Evolutionary conservation across 2,888 invertebrate genomes (phyloP).

Genomic region (Cataglyphis rosenhaueri): DNA sequence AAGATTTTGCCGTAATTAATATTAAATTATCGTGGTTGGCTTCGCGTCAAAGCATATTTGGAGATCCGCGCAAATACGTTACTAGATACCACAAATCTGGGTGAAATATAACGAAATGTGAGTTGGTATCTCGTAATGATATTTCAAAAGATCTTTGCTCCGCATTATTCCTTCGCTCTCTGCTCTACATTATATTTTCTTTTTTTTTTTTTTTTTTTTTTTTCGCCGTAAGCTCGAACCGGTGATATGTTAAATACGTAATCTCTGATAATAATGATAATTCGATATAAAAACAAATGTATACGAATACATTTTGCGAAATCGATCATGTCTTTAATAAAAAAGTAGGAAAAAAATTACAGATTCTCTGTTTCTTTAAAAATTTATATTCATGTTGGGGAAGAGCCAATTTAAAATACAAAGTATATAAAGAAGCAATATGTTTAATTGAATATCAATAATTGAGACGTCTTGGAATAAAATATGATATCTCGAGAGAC

Average conservation of each 20-base stretch:
- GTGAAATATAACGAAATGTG: slow-evolving; percentile 34
- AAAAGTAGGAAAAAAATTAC: neutral
- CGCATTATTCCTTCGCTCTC: slow-evolving; percentile 36
- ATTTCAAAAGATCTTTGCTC: slow-evolving; percentile 47
- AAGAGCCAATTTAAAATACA: neutral
- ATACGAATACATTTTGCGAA: neutral
- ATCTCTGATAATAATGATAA: neutral
- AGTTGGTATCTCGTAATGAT: slow-evolving; percentile 30
- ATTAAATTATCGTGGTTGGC: slow-evolving; percentile 3
- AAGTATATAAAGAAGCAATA: neutral
- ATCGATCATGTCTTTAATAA: neutral
- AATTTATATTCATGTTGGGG: neutral
- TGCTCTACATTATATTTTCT: neutral
- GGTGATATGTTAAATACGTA: neutral
- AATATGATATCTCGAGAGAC: neutral
- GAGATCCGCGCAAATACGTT: slow-evolving; percentile 29
- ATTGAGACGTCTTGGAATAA: neutral
- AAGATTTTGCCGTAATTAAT: slow-evolving; percentile 14
- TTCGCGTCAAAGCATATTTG: slow-evolving; percentile 32
- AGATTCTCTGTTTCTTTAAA: neutral
- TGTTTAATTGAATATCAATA: neutral
- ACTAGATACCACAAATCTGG: slow-evolving; percentile 1
- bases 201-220: no score
- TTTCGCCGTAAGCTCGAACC: neutral
- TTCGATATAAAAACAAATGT: neutral